Percentiles rank a stretch among this genome's conserved stretches.
Evolutionary conservation across 2,888 invertebrate species (phyloP).

Genomic region (Blera fallax): DNA sequence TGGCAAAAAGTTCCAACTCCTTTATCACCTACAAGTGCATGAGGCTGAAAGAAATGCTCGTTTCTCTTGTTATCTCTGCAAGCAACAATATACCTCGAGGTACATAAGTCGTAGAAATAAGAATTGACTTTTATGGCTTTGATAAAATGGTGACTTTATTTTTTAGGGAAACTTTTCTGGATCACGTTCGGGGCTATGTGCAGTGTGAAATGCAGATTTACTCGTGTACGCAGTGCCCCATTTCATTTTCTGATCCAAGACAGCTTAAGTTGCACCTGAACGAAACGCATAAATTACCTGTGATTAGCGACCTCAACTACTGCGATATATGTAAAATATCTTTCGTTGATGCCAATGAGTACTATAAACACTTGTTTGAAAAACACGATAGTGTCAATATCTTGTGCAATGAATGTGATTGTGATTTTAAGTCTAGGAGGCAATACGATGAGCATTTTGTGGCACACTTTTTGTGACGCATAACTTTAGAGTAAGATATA

Average conservation of each 20-base stretch:
- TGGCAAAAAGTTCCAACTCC: constrained; percentile 47
- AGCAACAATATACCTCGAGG: constrained; percentile 48
- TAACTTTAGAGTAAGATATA: neutral
- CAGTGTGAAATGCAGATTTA: constrained; percentile 39
- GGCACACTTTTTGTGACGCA: constrained; percentile 33
- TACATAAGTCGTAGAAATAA: too few species aligned
- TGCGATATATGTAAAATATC: constrained; percentile 59
- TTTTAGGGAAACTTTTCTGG: constrained; percentile 45
- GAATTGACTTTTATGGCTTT: neutral
- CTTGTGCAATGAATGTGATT: constrained; percentile 57
- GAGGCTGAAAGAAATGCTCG: constrained; percentile 13
- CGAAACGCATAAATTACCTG: constrained; percentile 44
- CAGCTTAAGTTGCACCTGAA: constrained; percentile 62
- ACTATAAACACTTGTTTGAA: constrained; percentile 59
- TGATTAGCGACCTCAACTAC: constrained; percentile 50
- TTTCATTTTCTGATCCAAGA: constrained; percentile 50
- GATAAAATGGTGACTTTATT: neutral
- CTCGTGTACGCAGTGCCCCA: constrained; percentile 47
- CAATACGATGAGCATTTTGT: constrained; percentile 60
- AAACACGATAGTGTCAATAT: constrained; percentile 58
- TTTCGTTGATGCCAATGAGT: constrained; percentile 25
- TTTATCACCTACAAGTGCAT: constrained; percentile 64
- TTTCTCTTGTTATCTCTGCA: constrained; percentile 53
- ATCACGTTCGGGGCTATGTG: constrained; percentile 38
- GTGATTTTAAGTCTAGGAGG: constrained; percentile 56